Base-by-base conservation (phyloP, 2,888 invertebrate genomes). In the Eupeodes latifasciatus region DNA sequence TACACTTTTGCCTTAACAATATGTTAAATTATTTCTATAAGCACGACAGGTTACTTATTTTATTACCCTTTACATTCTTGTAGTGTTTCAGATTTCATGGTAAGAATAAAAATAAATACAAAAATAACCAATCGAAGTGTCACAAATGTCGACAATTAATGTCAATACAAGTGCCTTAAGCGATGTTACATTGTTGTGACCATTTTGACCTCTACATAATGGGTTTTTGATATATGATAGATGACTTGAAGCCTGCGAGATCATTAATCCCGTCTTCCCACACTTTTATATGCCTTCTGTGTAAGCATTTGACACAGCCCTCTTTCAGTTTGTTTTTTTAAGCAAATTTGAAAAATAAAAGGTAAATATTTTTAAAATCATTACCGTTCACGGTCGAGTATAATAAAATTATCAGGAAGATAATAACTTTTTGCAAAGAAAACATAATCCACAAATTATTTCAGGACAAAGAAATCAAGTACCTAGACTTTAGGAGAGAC, bases 71-170 rank as follows among this genome's bases (percentile, higher is more conserved):
- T 55, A 62, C 62, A 82, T 71, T 72, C 51, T 34, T 27, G 12
- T 40, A 40, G 40, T 40, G 36, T 62, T 64, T 86, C 82, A 34
- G 74, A 79, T 79, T 75, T 79, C 71, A 49, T 27, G 36, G 49
- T 66, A 44, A 49, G 14, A 71, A 69, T 11, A 51, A 53, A 59
- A 81, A 66, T 27, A 27, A 27, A 27, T 27, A n/a, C 16, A 49
- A 64, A 57, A 55, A 53, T 57, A 44, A 16, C 62, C 57, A 72
- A 61, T 80, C 55, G 36, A 80, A 72, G 64, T 86, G 86, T 75
- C 79, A 82, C 75, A 76, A 75, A 77, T 67, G 72, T 71, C 83
- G 83, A 72, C 86, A 87, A 83, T 80, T 87, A 80, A 79, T 83
- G 86, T 80, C 86, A 80, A 59, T 72, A 83, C 86, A 80, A 83